Base-by-base conservation (phyloP, 2,888 invertebrate genomes). In the Tiliacea citrago region DNA sequence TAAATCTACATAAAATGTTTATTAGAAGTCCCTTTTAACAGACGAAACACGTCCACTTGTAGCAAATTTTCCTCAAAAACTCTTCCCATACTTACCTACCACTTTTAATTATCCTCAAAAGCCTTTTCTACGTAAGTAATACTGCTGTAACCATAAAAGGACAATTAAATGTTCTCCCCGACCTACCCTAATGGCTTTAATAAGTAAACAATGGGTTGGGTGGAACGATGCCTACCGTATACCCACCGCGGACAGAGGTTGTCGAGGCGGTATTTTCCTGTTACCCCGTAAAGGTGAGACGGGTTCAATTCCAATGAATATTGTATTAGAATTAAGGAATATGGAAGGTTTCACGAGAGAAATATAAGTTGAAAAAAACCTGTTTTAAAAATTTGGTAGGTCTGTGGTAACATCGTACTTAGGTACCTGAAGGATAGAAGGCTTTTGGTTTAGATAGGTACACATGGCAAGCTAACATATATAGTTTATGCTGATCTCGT, bases 151-250 rank as follows among this genome's bases (percentile, higher is more conserved):
- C 72, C 71, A 55, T 74, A 70, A 77, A 83, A 79, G 77, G 67
- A 68, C 75, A 84, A 86, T 87, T 82, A 85, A 87, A 47, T 68
- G 53, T 71, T 61, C 74, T 68, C 51, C 73, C 81, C 83, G 81
- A 85, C 80, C 86, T 81, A 77, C 84, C 87, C 78, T 83, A 87
- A 84, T 77, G 76, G 81, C 66, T 84, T 87, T 72, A 87, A 88
- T 90, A 87, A 88, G 85, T 87, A 90, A 88, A 90, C 90, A 90
- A 87, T 83, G 73, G 74, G 73, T 60, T 80, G 87, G 84, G 87
- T 77, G 85, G 80, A 57, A 63, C 79, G 57, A 51, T 66, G 21
- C 24, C 16, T n/a, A 12, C 39, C 53, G 24, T 8, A 29, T 6
- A 78, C 45, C n/a, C 21, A 42, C 18, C 51, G 49, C 51, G 29